These are phyloP conservation scores for Bruchidius siliquastri DNA, from an alignment of 2,888 invertebrate genomes.

Conservation along the genomic window DNA sequence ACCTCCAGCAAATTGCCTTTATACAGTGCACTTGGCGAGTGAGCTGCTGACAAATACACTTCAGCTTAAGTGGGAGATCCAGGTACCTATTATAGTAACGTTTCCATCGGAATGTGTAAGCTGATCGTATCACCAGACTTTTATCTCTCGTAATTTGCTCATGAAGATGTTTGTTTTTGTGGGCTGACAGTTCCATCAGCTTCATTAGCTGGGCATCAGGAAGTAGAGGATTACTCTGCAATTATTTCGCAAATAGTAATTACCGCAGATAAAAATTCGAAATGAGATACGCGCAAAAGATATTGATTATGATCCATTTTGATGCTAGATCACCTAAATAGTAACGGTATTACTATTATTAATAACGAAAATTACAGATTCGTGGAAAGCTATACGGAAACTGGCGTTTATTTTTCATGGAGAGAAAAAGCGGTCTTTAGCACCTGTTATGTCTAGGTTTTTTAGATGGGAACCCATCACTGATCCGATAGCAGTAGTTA, in stretches of 20 bases:
- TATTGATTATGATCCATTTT: not conserved
- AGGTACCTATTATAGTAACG: not conserved
- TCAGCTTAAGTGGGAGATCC: not conserved
- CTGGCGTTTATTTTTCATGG: not conserved
- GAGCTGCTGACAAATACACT: not conserved
- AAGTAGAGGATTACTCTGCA: not conserved
- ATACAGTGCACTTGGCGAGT: too few relatives aligned
- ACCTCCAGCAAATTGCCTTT: too few relatives aligned
- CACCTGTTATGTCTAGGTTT: not conserved
- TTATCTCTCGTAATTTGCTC: not conserved
- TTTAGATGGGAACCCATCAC: not conserved
- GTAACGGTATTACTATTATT: not conserved
- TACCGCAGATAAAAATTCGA: not conserved
- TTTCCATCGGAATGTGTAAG: not conserved
- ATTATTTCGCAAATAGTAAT: not conserved
- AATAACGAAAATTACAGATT: not conserved
- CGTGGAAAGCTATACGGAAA: not conserved
- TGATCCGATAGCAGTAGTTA: not conserved
- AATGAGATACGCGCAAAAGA: not conserved
- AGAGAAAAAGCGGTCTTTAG: not conserved
- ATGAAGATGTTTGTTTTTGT: not conserved
- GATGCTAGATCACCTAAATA: not conserved
- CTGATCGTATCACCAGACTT: not conserved
- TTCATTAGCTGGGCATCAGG: not conserved
- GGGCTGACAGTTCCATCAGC: not conserved